A percentile compares a stretch with the other conserved stretches of the same genome.
Conservation (phyloP, 2,113 vertebrate species). For the Lucifuga dentata region DNA sequence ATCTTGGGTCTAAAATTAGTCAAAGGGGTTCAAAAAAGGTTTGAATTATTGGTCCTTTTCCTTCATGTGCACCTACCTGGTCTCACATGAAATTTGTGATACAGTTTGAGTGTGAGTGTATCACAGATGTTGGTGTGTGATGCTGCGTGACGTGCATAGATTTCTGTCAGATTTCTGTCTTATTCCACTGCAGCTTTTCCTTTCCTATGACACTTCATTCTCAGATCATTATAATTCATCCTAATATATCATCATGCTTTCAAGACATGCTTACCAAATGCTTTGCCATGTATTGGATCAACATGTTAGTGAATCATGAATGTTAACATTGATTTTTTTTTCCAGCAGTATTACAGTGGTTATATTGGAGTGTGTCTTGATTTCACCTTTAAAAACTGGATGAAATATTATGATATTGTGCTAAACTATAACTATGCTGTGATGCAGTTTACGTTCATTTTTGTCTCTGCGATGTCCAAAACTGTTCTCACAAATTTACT, state of each 20-base stretch:
- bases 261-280: slow-evolving; percentile 37
- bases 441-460: slow-evolving; percentile 21
- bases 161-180: slow-evolving; percentile 15
- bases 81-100: slow-evolving; percentile 52
- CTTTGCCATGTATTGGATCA: slow-evolving; percentile 35
- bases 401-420: neutral
- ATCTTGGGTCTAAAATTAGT: neutral
- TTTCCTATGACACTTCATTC: slow-evolving; percentile 6
- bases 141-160: slow-evolving; percentile 32
- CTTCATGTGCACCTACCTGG: slow-evolving; percentile 8
- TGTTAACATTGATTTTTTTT: slow-evolving; percentile 40
- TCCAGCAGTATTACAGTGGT: slow-evolving; percentile 42
- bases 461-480: slow-evolving; percentile 61
- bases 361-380: slow-evolving; percentile 67
- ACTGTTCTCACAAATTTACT: slow-evolving; percentile 61
- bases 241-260: slow-evolving; percentile 24
- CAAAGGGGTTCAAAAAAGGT: slow-evolving; percentile 1
- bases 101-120: neutral
- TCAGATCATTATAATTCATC: slow-evolving; percentile 18
- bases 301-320: slow-evolving; percentile 17
- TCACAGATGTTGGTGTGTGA: slow-evolving; percentile 46
- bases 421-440: slow-evolving; percentile 15
- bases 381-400: neutral
- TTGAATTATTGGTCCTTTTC: slow-evolving; percentile 6
- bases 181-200: neutral